Base-by-base conservation (phyloP, 1,140 invertebrate genomes). In the Aphaenogaster ashmeadi region DNA sequence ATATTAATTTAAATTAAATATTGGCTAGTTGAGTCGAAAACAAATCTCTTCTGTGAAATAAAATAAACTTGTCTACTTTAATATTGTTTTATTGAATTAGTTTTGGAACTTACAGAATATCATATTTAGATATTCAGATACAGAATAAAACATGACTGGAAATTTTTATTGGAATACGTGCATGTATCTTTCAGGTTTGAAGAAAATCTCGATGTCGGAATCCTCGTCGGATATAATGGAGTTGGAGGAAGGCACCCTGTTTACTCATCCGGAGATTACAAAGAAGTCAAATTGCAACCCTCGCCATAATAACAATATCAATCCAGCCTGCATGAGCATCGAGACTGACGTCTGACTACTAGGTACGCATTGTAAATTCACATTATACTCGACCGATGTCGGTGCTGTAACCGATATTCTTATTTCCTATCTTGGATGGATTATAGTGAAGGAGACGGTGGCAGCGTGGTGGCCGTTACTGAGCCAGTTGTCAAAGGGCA, bases 311-410 rank as follows among this genome's bases (percentile, higher is more conserved):
- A 98, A 98, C 95, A 97, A 98, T 95, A 98, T 98, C 95, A 98
- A 97, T 95, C 93, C 94, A 94, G 97, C 97, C 94, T 95, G 94
- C 91, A 97, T 98, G 96, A 98, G 98, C 95, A 98, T 99, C 95
- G 98, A 99, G 96, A 99, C 99, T 96, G 98, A 99, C 96, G 98
- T 99, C 97, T 99, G 98, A 99, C 98, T 98, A 98, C 97, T 97
- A 97, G 97, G 98, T 98, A 96, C n/a, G 67, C 7, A 38, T 54
- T 52, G 18, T 13, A 38, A 60, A 27, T 77, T 38, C 9, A n/a
- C 13, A 6, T 21, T 5, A 27, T 15, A 52, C 5, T 78, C 15
- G 11, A 18, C 2, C 1, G 9, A 60, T 77, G 60, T 18, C 27
- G 27, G 21, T 77, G 8, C 18, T 6, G 13, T 11, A 6, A 62